Evolutionary conservation across 2,888 invertebrate species (phyloP), one percentile per base, ranked within the genome.

Genomic region (Mythimna albipuncta): DNA sequence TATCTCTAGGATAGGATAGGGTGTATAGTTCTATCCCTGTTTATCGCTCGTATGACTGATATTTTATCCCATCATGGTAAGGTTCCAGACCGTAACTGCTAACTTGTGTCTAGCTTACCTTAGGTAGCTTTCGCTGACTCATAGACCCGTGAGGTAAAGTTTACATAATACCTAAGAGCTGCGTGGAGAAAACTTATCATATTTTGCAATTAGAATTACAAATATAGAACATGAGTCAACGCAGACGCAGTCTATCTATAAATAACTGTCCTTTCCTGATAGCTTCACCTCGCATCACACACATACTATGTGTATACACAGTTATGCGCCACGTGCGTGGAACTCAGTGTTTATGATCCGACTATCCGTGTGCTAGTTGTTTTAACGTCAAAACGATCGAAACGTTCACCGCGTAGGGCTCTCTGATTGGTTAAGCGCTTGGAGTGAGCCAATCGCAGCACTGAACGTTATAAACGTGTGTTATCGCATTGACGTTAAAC

Each of bases 241-340:
- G 75, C 57, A 69, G 69, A 58, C 69, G 75, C 26, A 52, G 69
- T 4, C 7, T 54, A 11, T 54, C 75, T 75, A 69, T 57, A 54
- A 63, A 63, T 75, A 75, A 32, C 58, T 75, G 76, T 74, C 74
- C 61, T 61, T 75, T 75, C 57, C 57, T 75, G 75, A 75, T 75
- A 75, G 75, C 69, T 69, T 26, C 69, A 52, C 58, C 35, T 75
- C 68, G 21, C 67, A 41, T 16, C 55, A 26, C 62, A 11, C 41
- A 41, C 21, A 11, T 21, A n/a, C 35, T 13, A n/a, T 10, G 61
- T n/a, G 26, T 19, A 73, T 35, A 16, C 19, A 5, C 6, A 38
- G 67, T 16, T 19, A 59, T 47, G 35, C 58, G 19, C n/a, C 75
- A 68, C 68, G 75, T 75, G 69, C 59, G 63, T 16, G 63, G 21